Percentiles rank a stretch among this genome's conserved stretches.
phyloP scores from a whole-genome alignment of 2,888 invertebrate genomes.

The Acrobeloides nanus region DNA sequence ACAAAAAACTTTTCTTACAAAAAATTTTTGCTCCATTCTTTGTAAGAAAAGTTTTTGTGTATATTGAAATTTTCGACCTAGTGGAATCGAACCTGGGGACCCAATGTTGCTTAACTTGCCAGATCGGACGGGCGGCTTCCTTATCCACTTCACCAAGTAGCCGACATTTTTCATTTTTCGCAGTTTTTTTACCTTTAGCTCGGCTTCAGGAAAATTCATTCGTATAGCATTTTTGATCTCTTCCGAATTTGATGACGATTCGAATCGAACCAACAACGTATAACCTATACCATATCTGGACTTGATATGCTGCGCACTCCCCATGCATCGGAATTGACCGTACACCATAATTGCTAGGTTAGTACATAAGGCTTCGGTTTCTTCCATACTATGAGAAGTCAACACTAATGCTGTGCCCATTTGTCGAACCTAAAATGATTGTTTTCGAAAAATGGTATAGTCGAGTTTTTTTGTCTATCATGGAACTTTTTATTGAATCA shows the following conservation, averaged over 20 bases:
- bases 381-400: slow-evolving; percentile 76
- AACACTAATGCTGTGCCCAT: slow-evolving; percentile 63
- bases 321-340: slow-evolving; percentile 70
- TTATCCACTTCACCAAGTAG: too few species aligned
- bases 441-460: too few species aligned
- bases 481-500: too few species aligned
- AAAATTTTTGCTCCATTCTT: too few species aligned
- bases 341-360: slow-evolving; percentile 71
- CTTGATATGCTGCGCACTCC: slow-evolving; percentile 68
- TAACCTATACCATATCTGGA: slow-evolving; percentile 53
- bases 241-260: slow-evolving; percentile 7
- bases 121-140: too few species aligned
- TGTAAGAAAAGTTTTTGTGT: too few species aligned
- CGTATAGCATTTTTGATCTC: slow-evolving; percentile 9
- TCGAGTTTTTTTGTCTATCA: too few species aligned
- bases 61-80: too few species aligned
- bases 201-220: slow-evolving; percentile 60
- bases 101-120: too few species aligned
- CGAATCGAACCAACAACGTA: slow-evolving; percentile 21
- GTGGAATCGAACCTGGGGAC: too few species aligned
- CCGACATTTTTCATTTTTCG: too few species aligned
- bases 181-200: slow-evolving; percentile 61
- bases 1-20: too few species aligned
- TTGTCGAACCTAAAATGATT: slow-evolving; percentile 54
- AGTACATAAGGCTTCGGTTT: slow-evolving; percentile 73